phyloP scores from a whole-genome alignment of 2,888 invertebrate genomes.

The Hypolimnas misippus region DNA sequence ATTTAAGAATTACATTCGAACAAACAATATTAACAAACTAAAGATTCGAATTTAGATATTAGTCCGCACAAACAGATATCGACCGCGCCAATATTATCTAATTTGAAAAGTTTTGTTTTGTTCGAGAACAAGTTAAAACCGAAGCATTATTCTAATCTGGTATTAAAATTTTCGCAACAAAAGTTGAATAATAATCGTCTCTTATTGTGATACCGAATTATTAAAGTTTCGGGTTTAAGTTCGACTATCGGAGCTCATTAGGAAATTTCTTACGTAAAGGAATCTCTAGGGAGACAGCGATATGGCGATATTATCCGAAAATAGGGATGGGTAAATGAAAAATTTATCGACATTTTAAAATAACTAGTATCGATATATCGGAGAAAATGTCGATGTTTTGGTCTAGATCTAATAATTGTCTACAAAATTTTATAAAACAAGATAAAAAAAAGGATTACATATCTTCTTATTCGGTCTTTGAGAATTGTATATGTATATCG shows the following conservation, averaged over 20 bases:
- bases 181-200: slow-evolving; percentile 36
- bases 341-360: background rate
- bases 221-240: slow-evolving; percentile 48
- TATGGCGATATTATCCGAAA: slow-evolving; percentile 44
- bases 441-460: too few species aligned
- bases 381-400: background rate
- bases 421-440: too few species aligned
- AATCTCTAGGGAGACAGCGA: slow-evolving; percentile 21
- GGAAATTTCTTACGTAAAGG: slow-evolving; percentile 45
- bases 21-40: slow-evolving; percentile 22
- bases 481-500: too few species aligned
- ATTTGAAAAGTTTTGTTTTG: slow-evolving; percentile 40
- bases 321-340: background rate
- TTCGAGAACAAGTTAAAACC: slow-evolving; percentile 32
- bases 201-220: slow-evolving; percentile 44
- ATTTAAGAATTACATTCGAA: slow-evolving; percentile 13
- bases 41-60: slow-evolving; percentile 30
- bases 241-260: slow-evolving; percentile 52
- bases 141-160: slow-evolving; percentile 35
- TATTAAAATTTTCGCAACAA: slow-evolving; percentile 32
- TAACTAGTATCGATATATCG: background rate
- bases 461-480: too few species aligned
- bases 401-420: too few species aligned
- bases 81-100: slow-evolving; percentile 29
- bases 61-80: slow-evolving; percentile 29